phyloP scores from a whole-genome alignment of 2,797 vertebrate genomes.

The Spinus olivaceus region DNA sequence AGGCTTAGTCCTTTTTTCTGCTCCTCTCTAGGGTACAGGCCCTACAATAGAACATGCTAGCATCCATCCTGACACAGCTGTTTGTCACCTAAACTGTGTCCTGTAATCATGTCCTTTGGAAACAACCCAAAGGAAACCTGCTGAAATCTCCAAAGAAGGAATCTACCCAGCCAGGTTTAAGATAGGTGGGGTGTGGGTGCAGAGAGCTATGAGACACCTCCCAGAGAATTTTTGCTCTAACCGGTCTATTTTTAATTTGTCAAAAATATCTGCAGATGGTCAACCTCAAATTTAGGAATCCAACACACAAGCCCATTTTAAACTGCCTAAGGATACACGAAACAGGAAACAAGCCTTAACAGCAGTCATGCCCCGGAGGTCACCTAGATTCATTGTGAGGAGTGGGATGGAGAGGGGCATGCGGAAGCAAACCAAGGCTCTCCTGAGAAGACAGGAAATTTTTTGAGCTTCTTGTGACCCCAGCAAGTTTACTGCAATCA shows the following conservation, averaged over 20 bases:
- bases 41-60: neutral
- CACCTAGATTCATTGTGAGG: neutral
- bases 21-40: neutral
- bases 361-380: neutral
- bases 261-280: neutral
- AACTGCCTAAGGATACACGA: neutral
- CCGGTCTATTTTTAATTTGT: neutral
- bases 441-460: neutral
- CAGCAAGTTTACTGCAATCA: neutral
- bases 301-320: neutral
- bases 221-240: neutral
- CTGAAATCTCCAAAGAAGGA: fast-evolving
- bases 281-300: neutral
- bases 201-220: neutral
- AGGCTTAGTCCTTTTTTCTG: neutral
- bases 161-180: neutral
- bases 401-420: neutral
- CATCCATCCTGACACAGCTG: neutral
- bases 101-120: neutral
- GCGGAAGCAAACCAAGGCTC: neutral
- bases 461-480: neutral
- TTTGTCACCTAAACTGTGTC: neutral
- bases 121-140: neutral
- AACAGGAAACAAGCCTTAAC: neutral
- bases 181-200: fast-evolving